phyloP scores from a whole-genome alignment of 2,888 invertebrate genomes.

The Chymomyza caudatula region DNA sequence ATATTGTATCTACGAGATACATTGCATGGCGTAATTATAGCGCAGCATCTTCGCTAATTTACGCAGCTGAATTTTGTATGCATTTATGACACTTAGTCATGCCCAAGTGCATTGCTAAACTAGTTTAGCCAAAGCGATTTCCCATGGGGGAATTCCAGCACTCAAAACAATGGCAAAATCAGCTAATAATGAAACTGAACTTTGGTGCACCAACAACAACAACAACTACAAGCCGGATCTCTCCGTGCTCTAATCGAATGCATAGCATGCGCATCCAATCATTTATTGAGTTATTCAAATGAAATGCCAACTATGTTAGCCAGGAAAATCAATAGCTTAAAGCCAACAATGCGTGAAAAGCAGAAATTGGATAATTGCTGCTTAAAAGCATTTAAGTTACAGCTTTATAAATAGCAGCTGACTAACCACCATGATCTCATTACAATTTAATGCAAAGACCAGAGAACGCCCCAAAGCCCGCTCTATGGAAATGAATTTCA shows the following conservation, averaged over 20 bases:
- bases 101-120: constrained; percentile 66
- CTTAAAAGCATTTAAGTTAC: background rate
- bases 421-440: constrained; percentile 60
- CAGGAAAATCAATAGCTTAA: constrained; percentile 44
- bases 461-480: constrained; percentile 13
- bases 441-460: constrained; percentile 55
- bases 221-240: constrained; percentile 18
- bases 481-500: constrained; percentile 67
- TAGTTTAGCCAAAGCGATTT: constrained; percentile 57
- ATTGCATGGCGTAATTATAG: constrained; percentile 48
- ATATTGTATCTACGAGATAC: constrained; percentile 16
- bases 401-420: background rate
- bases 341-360: background rate
- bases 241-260: constrained; percentile 52
- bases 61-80: constrained; percentile 62
- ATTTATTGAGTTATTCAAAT: constrained; percentile 65
- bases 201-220: constrained; percentile 34
- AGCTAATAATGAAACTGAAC: constrained; percentile 42
- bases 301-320: constrained; percentile 60
- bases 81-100: constrained; percentile 72
- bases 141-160: constrained; percentile 61
- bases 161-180: constrained; percentile 20
- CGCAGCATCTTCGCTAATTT: constrained; percentile 61
- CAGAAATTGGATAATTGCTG: constrained; percentile 14
- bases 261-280: constrained; percentile 46